Percentiles rank a stretch among this genome's conserved stretches.
Evolutionary conservation across 2,113 vertebrate species (phyloP).

Genomic region (Taurulus bubalis): DNA sequence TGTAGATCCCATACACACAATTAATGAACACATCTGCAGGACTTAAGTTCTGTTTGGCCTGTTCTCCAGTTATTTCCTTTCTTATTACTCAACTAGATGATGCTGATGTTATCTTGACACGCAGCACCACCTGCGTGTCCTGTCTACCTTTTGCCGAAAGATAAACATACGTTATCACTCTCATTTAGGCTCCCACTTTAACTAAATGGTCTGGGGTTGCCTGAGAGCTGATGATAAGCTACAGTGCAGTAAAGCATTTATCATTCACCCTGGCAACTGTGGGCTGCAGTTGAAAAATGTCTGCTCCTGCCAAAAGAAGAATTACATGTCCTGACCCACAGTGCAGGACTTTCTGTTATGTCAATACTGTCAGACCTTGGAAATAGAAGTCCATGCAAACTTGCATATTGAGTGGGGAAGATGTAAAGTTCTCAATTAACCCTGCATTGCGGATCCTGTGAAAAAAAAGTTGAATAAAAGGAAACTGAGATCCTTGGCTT

Average conservation of each 20-base stretch:
- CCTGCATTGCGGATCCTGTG: neutral
- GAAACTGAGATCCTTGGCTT: neutral
- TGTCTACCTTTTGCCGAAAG: constrained; percentile 28
- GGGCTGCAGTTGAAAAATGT: constrained; percentile 56
- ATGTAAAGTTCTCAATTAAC: constrained; percentile 24
- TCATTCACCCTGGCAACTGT: constrained; percentile 62
- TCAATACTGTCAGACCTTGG: constrained; percentile 39
- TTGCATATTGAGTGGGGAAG: constrained; percentile 7
- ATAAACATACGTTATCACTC: constrained; percentile 38
- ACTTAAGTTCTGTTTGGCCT: constrained; percentile 30
- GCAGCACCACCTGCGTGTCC: neutral
- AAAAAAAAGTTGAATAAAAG: neutral
- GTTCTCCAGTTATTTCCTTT: constrained; percentile 34
- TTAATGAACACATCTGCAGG: constrained; percentile 15
- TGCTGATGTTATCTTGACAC: constrained; percentile 7
- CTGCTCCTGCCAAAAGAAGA: constrained; percentile 52
- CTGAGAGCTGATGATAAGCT: constrained; percentile 50
- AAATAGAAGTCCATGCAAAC: constrained; percentile 24
- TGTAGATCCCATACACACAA: constrained; percentile 23
- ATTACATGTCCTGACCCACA: constrained; percentile 38
- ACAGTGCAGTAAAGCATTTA: constrained; percentile 35
- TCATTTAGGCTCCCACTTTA: constrained; percentile 47
- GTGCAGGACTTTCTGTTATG: constrained; percentile 40
- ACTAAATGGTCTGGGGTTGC: constrained; percentile 50
- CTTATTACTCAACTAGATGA: constrained; percentile 24